Percentiles rank a stretch among this genome's conserved stretches.
These are phyloP conservation scores for Delia radicum DNA, from an alignment of 1,140 invertebrate species.

Conservation along the genomic window DNA sequence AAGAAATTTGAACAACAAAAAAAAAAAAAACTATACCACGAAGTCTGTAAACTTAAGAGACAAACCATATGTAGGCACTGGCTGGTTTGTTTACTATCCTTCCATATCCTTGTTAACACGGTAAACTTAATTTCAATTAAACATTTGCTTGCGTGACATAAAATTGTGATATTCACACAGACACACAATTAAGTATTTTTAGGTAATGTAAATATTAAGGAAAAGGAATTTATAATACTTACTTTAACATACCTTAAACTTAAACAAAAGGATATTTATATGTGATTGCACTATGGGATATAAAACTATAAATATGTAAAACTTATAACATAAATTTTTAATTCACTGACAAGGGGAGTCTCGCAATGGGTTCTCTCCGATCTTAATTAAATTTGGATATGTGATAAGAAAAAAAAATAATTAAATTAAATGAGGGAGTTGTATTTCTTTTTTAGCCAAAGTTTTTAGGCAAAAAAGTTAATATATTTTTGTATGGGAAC, in stretches of 20 bases:
- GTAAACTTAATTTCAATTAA: constrained; percentile 43
- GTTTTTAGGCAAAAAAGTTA: too few species aligned
- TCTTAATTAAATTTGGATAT: too few species aligned
- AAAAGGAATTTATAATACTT: not conserved
- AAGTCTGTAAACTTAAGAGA: not conserved
- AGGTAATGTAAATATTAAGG: not conserved
- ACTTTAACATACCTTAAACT: not conserved
- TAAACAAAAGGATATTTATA: not conserved
- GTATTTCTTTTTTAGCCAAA: too few species aligned
- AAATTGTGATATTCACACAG: not conserved
- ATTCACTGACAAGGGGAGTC: too few species aligned
- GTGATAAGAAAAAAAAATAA: too few species aligned
- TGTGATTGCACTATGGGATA: too few species aligned
- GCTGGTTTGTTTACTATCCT: not conserved
- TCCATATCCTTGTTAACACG: constrained; percentile 10
- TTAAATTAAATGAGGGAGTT: too few species aligned
- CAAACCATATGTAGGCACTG: not conserved
- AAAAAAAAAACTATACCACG: not conserved
- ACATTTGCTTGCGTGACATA: constrained; percentile 32
- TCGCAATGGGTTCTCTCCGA: too few species aligned
- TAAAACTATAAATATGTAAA: too few species aligned
- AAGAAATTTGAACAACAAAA: not conserved
- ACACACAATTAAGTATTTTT: not conserved
- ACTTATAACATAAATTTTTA: too few species aligned
- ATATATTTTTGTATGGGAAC: too few species aligned